Evolutionary conservation across 2,113 vertebrate genomes (phyloP).

Genomic region (Indicator maculatus): DNA sequence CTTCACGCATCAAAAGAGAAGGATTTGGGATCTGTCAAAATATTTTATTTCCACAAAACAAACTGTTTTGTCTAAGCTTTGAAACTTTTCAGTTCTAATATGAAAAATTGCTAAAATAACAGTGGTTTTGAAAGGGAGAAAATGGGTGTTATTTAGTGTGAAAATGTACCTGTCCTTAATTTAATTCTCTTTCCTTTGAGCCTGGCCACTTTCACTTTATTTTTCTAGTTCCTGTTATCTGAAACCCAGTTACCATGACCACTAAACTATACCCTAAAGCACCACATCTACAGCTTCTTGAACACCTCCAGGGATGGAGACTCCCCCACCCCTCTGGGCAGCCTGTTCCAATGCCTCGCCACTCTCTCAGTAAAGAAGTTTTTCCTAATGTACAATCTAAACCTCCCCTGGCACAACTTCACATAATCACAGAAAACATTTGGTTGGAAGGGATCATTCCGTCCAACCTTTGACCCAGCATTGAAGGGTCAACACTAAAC

Average conservation of each 20-base stretch:
- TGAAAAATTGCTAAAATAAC: neutral
- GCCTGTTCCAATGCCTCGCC: too few species aligned
- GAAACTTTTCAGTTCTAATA: neutral
- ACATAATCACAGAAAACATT: too few species aligned
- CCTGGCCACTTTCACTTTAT: neutral
- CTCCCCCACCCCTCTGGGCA: too few species aligned
- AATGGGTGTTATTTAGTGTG: neutral
- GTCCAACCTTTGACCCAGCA: too few species aligned
- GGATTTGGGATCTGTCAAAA: neutral
- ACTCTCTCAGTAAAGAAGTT: too few species aligned
- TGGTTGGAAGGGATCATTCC: too few species aligned
- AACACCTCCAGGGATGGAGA: too few species aligned
- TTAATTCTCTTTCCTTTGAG: neutral
- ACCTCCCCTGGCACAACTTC: too few species aligned
- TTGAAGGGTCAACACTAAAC: too few species aligned
- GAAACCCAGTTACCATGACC: neutral
- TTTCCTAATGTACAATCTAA: too few species aligned
- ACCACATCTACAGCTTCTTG: too few species aligned
- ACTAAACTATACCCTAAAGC: too few species aligned
- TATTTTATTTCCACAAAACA: neutral
- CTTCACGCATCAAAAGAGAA: neutral
- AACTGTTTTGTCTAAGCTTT: neutral
- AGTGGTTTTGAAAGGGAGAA: neutral
- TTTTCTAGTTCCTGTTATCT: neutral
- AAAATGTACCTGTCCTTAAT: neutral